Percentiles rank a stretch among this genome's conserved stretches.
phyloP scores from a whole-genome alignment of 2,797 vertebrate species.

The Hoplostethus mediterraneus region DNA sequence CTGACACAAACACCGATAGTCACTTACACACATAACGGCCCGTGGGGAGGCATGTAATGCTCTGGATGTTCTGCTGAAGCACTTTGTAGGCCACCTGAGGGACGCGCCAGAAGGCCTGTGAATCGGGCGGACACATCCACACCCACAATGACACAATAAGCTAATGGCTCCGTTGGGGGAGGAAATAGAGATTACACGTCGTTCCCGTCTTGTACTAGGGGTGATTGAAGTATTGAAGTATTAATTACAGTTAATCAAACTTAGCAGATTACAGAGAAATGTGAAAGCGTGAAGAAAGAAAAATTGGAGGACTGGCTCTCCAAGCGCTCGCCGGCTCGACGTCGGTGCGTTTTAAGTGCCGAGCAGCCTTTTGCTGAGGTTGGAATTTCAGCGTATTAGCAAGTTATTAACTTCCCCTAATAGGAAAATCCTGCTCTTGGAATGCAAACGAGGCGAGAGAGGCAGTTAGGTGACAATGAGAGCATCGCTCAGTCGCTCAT shows the following conservation, averaged over 20 bases:
- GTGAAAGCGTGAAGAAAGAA: constrained; percentile 34
- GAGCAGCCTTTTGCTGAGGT: constrained; percentile 72
- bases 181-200: constrained; percentile 52
- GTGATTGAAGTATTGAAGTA: constrained; percentile 70
- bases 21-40: constrained; percentile 34
- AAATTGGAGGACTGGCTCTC: constrained; percentile 49
- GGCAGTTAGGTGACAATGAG: constrained; percentile 63
- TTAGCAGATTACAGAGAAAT: constrained; percentile 62
- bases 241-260: constrained; percentile 78
- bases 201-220: constrained; percentile 28
- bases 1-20: constrained; percentile 16
- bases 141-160: constrained; percentile 27
- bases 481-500: constrained; percentile 55
- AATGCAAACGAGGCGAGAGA: constrained; percentile 76
- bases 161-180: constrained; percentile 30
- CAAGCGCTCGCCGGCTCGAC: constrained; percentile 36
- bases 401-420: constrained; percentile 80
- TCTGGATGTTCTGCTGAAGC: constrained; percentile 36
- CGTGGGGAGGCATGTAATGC: constrained; percentile 4
- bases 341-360: constrained; percentile 63
- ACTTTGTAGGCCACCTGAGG: constrained; percentile 42
- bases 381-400: constrained; percentile 75
- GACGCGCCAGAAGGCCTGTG: constrained; percentile 7
- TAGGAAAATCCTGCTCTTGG: constrained; percentile 71
- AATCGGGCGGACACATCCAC: constrained; percentile 15